phyloP scores from a whole-genome alignment of 53 echinoderm and acorn worm genomes.

The Crossaster papposus region DNA sequence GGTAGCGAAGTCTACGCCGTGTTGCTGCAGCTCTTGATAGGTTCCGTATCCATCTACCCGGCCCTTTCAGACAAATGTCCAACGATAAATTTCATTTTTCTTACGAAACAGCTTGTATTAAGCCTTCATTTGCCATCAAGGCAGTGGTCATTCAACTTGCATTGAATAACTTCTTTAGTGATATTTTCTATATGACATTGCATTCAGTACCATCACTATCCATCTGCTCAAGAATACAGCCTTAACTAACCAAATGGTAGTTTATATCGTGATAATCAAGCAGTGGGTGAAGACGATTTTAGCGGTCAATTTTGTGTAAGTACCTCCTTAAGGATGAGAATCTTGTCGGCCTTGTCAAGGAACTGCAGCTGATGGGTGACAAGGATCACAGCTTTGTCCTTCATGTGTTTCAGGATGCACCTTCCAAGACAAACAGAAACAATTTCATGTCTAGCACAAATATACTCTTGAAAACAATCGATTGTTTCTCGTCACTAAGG shows the following conservation, averaged over 20 bases:
- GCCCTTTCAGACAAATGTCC: conserved; percentile 58
- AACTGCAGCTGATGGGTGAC: conserved; percentile 96
- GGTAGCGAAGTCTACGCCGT: conserved; percentile 87
- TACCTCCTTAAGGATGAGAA: conserved; percentile 89
- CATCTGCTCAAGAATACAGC: not conserved
- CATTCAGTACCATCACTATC: too few species aligned
- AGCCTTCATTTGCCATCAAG: not conserved
- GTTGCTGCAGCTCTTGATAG: conserved; percentile 76
- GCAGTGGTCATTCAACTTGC: too few species aligned
- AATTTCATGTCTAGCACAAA: not conserved
- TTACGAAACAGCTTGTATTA: not conserved
- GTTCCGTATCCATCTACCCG: conserved; percentile 75
- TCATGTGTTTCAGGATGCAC: conserved; percentile 73
- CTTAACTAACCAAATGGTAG: not conserved
- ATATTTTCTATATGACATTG: too few species aligned
- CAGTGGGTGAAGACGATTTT: too few species aligned
- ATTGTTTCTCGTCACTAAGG: too few species aligned
- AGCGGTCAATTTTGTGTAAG: not conserved
- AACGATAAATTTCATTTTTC: not conserved
- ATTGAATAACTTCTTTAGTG: too few species aligned
- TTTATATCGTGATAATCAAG: not conserved
- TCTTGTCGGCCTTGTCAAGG: conserved; percentile 79
- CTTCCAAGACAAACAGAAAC: conserved; percentile 20
- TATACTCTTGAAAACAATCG: too few species aligned
- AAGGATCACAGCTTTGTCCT: conserved; percentile 71